These are phyloP conservation scores for Hirtodrosophila duncani DNA, from an alignment of 2,888 invertebrate species.

Conservation along the genomic window DNA sequence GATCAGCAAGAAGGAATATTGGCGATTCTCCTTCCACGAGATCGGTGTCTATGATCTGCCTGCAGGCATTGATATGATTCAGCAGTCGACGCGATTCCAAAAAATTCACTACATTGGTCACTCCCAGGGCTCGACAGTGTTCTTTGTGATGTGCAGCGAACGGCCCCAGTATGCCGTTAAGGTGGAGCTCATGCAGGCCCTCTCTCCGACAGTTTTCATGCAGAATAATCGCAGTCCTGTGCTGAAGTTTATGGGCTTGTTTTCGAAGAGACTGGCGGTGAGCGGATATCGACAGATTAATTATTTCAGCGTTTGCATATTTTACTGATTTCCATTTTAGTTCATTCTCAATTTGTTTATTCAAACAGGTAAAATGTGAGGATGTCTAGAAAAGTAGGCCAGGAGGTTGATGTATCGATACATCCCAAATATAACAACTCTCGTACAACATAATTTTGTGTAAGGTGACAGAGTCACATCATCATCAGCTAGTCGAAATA, in stretches of 20 bases:
- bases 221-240: constrained; percentile 27
- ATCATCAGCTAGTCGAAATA: too few relatives aligned
- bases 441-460: too few relatives aligned
- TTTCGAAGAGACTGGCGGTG: constrained; percentile 26
- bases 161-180: constrained; percentile 19
- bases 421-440: too few relatives aligned
- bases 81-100: not conserved
- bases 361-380: too few relatives aligned
- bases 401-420: too few relatives aligned
- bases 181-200: constrained; percentile 41
- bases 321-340: too few relatives aligned
- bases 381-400: too few relatives aligned
- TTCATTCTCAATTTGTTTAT: constrained; percentile 31
- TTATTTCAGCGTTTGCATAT: constrained; percentile 11
- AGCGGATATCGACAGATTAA: too few relatives aligned
- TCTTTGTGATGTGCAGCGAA: constrained; percentile 48
- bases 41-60: constrained; percentile 46
- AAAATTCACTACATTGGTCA: constrained; percentile 47
- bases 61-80: constrained; percentile 25
- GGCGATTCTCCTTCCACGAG: constrained; percentile 50
- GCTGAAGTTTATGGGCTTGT: constrained; percentile 24
- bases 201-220: constrained; percentile 45
- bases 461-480: too few relatives aligned
- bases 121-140: constrained; percentile 44
- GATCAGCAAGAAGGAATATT: constrained; percentile 2